Percentiles rank a stretch among this genome's conserved stretches.
phyloP scores from a whole-genome alignment of 1,140 invertebrate genomes.

The Bilobella aurantiaca region DNA sequence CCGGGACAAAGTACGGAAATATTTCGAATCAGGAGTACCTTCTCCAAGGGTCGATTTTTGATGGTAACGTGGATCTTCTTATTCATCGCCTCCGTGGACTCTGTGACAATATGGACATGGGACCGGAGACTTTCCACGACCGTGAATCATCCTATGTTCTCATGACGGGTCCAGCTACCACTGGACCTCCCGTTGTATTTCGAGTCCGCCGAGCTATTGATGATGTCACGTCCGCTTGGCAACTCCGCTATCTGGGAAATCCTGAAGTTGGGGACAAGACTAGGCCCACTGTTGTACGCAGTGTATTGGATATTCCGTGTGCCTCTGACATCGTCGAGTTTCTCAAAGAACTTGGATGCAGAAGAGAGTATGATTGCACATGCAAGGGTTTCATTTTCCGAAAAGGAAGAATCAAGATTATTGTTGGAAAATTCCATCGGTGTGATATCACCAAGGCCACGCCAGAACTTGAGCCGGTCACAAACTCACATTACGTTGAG shows the following conservation, averaged over 20 bases:
- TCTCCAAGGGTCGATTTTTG: conserved; percentile 80
- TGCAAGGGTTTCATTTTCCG: conserved; percentile 89
- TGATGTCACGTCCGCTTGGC: conserved; percentile 67
- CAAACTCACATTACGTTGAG: conserved; percentile 87
- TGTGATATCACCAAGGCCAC: conserved; percentile 58
- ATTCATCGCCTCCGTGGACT: conserved; percentile 81
- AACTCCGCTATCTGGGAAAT: conserved; percentile 63
- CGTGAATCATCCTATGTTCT: conserved; percentile 31
- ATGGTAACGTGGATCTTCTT: conserved; percentile 82
- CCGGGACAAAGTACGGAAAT: conserved; percentile 43
- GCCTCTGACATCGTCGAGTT: conserved; percentile 82
- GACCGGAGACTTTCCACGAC: conserved; percentile 71
- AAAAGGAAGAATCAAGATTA: conserved; percentile 93
- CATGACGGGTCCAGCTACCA: not conserved
- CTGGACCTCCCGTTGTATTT: conserved; percentile 51
- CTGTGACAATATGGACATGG: conserved; percentile 86
- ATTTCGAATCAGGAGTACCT: conserved; percentile 83
- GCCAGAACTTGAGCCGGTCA: conserved; percentile 66
- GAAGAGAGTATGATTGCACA: conserved; percentile 86
- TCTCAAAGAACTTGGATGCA: conserved; percentile 78
- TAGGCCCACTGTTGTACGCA: conserved; percentile 76
- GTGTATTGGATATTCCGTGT: conserved; percentile 81
- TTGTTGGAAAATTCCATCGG: conserved; percentile 77
- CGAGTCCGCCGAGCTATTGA: conserved; percentile 67
- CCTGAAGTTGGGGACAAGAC: conserved; percentile 54